A percentile compares a stretch with the other conserved stretches of the same genome.
Evolutionary conservation across 2,888 invertebrate genomes (phyloP).

Genomic region (Cryptus viduatorius): DNA sequence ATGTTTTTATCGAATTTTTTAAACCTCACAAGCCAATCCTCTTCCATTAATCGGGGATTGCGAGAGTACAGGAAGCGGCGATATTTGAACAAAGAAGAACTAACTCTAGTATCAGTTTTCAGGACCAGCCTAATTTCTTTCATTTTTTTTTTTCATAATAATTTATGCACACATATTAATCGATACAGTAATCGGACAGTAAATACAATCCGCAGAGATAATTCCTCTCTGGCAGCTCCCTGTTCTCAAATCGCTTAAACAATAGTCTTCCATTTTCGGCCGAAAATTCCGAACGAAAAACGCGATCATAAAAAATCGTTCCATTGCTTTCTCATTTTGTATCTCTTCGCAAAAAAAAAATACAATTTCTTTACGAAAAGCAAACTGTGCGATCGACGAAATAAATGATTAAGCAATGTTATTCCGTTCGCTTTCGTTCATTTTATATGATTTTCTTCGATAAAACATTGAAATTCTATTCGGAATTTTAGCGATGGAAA

Average conservation of each 20-base stretch:
- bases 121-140: conserved; percentile 48
- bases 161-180: neutral
- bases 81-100: conserved; percentile 25
- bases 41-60: neutral
- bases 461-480: too few species aligned
- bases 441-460: too few species aligned
- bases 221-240: neutral
- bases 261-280: neutral
- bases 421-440: too few species aligned
- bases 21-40: conserved; percentile 27
- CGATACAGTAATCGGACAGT: neutral
- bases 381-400: too few species aligned
- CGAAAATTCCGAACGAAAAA: too few species aligned
- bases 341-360: too few species aligned
- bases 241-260: neutral
- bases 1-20: conserved; percentile 46
- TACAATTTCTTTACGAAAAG: too few species aligned
- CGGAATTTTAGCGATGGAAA: too few species aligned
- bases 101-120: neutral
- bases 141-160: neutral
- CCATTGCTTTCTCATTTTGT: too few species aligned
- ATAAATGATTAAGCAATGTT: too few species aligned
- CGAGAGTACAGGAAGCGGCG: conserved; percentile 41
- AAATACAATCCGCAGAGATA: neutral
- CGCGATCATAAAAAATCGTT: too few species aligned